Conservation (phyloP, 1,140 invertebrate species). For the Orussus abietinus region DNA sequence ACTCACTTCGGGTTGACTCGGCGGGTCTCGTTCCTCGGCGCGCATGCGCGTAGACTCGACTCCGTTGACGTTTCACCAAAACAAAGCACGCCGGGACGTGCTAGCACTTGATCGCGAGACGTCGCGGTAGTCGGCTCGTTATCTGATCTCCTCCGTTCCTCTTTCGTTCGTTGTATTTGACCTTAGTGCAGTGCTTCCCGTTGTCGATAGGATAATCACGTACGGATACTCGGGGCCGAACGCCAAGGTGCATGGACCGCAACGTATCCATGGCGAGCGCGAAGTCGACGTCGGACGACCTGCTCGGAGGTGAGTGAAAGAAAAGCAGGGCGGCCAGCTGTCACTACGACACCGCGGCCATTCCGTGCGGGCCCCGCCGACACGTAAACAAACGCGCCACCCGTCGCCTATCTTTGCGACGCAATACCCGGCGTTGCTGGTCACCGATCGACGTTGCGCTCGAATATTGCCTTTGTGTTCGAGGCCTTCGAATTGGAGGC, state of each 20-base stretch:
- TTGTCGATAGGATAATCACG: too few relatives aligned
- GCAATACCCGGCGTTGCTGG: too few relatives aligned
- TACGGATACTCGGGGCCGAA: too few relatives aligned
- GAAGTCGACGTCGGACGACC: conserved; percentile 46
- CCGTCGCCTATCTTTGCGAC: conserved; percentile 17
- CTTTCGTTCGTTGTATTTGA: too few relatives aligned
- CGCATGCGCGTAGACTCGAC: too few relatives aligned
- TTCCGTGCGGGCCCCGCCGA: conserved; percentile 27
- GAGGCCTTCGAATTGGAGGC: too few relatives aligned
- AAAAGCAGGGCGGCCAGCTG: conserved; percentile 22
- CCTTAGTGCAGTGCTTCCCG: neutral
- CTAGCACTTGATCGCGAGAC: conserved; percentile 31
- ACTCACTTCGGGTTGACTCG: too few relatives aligned
- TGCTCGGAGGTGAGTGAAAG: conserved; percentile 45
- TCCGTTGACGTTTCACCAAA: conserved; percentile 44
- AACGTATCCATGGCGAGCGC: conserved; percentile 47
- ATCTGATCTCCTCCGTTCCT: too few relatives aligned
- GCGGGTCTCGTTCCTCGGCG: too few relatives aligned
- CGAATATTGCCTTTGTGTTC: too few relatives aligned
- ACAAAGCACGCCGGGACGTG: conserved; percentile 37
- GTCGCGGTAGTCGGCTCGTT: conserved; percentile 26
- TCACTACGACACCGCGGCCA: conserved; percentile 32
- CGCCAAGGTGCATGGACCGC: conserved; percentile 8
- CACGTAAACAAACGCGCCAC: conserved; percentile 25
- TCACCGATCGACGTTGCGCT: too few relatives aligned